Conservation (phyloP, 2,888 invertebrate genomes). For the Agonopterix alstromeriana region DNA sequence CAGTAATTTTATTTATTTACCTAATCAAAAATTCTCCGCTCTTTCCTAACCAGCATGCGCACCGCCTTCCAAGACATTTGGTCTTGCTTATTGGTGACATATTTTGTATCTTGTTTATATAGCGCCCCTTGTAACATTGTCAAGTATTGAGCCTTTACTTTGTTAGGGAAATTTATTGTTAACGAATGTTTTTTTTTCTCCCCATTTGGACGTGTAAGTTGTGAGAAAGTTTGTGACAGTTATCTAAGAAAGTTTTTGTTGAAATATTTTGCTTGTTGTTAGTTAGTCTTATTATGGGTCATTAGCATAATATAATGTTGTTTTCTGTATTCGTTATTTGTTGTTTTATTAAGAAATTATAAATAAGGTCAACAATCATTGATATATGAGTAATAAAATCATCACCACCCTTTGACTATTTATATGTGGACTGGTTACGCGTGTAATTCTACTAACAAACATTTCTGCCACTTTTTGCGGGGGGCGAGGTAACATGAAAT, state of each 20-base stretch:
- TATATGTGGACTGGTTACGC: no score
- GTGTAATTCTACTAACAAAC: no score
- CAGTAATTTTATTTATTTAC: no score
- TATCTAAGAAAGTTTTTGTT: conserved; percentile 4
- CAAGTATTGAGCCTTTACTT: conserved; percentile 28
- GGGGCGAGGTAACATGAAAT: no score
- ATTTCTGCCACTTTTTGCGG: no score
- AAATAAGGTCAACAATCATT: no score
- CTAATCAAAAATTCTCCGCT: background rate
- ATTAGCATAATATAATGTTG: no score
- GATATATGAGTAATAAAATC: no score
- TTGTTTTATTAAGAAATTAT: no score
- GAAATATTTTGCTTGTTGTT: background rate
- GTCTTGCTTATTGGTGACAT: conserved; percentile 48
- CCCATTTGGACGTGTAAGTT: background rate
- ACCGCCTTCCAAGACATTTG: conserved; percentile 27
- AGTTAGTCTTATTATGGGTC: no score
- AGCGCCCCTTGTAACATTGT: conserved; percentile 33
- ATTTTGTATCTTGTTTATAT: conserved; percentile 54
- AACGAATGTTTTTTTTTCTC: conserved; percentile 3
- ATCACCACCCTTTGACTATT: no score
- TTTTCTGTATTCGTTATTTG: no score
- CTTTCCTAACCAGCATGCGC: conserved; percentile 7
- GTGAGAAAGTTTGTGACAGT: conserved; percentile 4
- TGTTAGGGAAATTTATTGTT: conserved; percentile 30